A percentile compares a stretch with the other conserved stretches of the same genome.
These are phyloP conservation scores for Atta texana DNA, from an alignment of 1,140 invertebrate genomes.

Conservation along the genomic window DNA sequence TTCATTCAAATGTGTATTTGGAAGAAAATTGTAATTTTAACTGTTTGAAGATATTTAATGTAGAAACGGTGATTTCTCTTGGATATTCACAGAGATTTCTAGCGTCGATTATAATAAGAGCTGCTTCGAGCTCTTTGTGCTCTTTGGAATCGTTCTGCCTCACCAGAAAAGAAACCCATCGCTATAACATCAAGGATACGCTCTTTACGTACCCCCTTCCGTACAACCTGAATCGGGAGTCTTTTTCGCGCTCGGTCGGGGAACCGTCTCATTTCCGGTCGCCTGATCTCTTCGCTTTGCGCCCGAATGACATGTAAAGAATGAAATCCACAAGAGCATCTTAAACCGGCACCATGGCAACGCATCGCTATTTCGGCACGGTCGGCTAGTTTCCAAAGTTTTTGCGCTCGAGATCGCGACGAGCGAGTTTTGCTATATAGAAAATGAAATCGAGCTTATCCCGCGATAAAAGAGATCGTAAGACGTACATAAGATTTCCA, in stretches of 20 bases:
- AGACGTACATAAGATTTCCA: conserved; percentile 24
- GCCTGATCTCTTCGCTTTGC: conserved; percentile 65
- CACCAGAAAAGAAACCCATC: conserved; percentile 46
- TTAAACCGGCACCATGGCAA: conserved; percentile 65
- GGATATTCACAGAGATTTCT: not conserved
- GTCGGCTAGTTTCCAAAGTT: conserved; percentile 46
- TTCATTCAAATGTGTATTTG: not conserved
- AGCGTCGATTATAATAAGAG: conserved; percentile 3
- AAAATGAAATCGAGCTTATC: conserved; percentile 41
- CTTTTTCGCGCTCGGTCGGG: conserved; percentile 57
- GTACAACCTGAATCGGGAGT: conserved; percentile 54
- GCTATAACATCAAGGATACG: conserved; percentile 49
- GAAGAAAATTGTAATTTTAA: not conserved
- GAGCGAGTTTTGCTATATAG: not conserved
- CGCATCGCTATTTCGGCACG: conserved; percentile 61
- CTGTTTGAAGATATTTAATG: not conserved
- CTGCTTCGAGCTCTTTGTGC: conserved; percentile 19
- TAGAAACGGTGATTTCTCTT: not conserved
- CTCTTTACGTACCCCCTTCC: conserved; percentile 54
- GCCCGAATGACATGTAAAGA: conserved; percentile 72
- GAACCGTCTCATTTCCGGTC: conserved; percentile 71
- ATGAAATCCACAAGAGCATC: conserved; percentile 67
- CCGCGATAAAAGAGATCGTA: conserved; percentile 40
- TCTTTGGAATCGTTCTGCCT: conserved; percentile 28
- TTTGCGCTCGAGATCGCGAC: conserved; percentile 40